A percentile compares a stretch with the other conserved stretches of the same genome.
Conservation (phyloP, 2,888 invertebrate genomes). For the Blomia tropicalis region DNA sequence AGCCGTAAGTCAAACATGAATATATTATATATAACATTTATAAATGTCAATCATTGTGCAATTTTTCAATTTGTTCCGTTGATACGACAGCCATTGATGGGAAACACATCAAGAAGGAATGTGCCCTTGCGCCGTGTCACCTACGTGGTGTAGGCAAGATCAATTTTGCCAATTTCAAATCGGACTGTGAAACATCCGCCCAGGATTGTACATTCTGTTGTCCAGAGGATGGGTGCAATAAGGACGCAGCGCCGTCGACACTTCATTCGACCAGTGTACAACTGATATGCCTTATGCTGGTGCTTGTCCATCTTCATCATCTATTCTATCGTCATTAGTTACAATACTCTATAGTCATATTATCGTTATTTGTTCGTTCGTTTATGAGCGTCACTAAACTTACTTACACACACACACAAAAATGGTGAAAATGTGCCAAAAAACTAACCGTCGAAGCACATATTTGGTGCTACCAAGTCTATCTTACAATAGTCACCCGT, state of each 20-base stretch:
- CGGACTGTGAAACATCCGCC: constrained; percentile 30
- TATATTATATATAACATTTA: too few relatives aligned
- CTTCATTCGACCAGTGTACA: neutral
- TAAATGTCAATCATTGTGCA: neutral
- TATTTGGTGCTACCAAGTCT: too few relatives aligned
- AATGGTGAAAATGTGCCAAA: too few relatives aligned
- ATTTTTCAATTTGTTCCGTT: neutral
- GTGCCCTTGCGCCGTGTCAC: constrained; percentile 31
- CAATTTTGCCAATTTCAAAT: constrained; percentile 25
- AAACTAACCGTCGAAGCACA: too few relatives aligned
- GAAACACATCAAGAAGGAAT: constrained; percentile 27
- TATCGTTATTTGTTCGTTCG: neutral
- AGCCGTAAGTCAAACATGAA: constrained; percentile 20
- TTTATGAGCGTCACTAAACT: too few relatives aligned
- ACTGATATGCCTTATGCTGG: neutral
- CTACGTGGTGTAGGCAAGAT: constrained; percentile 29
- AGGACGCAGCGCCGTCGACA: constrained; percentile 19
- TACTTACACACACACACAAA: too few relatives aligned
- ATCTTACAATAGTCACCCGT: too few relatives aligned
- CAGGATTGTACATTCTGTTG: constrained; percentile 31
- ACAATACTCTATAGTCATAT: neutral
- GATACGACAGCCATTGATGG: constrained; percentile 13
- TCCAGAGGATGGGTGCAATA: constrained; percentile 31
- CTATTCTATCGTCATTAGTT: neutral
- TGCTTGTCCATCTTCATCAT: neutral